A percentile compares a stretch with the other conserved stretches of the same genome.
Conservation (phyloP, 2,888 invertebrate species). For the Drosophila lacicola region DNA sequence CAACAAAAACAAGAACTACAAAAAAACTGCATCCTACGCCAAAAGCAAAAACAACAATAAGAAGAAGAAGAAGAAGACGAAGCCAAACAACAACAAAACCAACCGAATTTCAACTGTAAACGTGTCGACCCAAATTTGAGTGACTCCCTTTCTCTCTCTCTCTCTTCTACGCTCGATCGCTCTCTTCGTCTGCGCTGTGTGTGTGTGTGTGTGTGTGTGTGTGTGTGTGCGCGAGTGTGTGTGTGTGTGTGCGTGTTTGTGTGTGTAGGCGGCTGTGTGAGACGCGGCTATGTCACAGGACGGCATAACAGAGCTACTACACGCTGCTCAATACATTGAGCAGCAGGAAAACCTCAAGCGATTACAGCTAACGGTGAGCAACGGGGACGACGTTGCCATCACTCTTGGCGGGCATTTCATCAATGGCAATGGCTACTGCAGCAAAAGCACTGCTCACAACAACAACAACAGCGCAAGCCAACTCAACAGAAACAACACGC, state of each 20-base stretch:
- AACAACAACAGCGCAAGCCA: slow-evolving; percentile 72
- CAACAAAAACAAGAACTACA: slow-evolving; percentile 1
- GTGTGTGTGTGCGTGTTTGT: slow-evolving; percentile 16
- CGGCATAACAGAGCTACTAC: slow-evolving; percentile 78
- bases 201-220: slow-evolving; percentile 25
- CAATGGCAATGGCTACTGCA: slow-evolving; percentile 39
- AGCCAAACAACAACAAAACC: slow-evolving; percentile 22
- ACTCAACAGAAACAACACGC: slow-evolving; percentile 64
- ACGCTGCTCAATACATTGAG: slow-evolving; percentile 84
- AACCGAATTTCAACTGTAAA: slow-evolving; percentile 50
- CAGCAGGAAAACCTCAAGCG: slow-evolving; percentile 79
- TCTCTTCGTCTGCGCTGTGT: slow-evolving; percentile 22
- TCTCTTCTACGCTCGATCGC: slow-evolving; percentile 10
- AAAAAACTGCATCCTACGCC: slow-evolving; percentile 37
- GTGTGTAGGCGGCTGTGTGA: slow-evolving; percentile 42
- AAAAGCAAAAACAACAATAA: slow-evolving; percentile 26
- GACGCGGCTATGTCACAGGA: slow-evolving; percentile 78
- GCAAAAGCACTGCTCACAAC: slow-evolving; percentile 31
- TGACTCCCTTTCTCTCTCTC: slow-evolving; percentile 26
- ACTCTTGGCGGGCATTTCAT: slow-evolving; percentile 37
- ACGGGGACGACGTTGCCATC: slow-evolving; percentile 19
- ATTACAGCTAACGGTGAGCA: slow-evolving; percentile 53
- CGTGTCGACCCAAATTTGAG: slow-evolving; percentile 61
- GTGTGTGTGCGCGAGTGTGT: slow-evolving; percentile 17
- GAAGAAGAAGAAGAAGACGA: slow-evolving; percentile 22